These are phyloP conservation scores for Balaeniceps rex DNA, from an alignment of 2,113 vertebrate genomes.

Conservation along the genomic window DNA sequence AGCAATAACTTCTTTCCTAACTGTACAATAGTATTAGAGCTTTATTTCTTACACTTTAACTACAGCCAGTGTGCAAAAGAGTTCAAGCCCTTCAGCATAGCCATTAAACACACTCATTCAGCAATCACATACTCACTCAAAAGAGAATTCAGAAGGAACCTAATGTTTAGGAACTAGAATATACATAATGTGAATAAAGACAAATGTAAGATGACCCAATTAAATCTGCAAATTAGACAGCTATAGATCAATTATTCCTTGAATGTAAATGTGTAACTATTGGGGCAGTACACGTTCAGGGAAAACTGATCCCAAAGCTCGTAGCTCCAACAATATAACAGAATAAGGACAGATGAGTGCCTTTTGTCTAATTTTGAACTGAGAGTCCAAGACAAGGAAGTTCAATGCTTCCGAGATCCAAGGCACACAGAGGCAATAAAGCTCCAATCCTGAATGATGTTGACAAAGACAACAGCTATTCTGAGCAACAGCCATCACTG, in stretches of 20 bases:
- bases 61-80: background rate
- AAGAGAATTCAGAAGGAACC: background rate
- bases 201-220: background rate
- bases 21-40: background rate
- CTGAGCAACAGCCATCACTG: background rate
- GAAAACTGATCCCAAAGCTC: background rate
- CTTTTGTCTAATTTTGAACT: background rate
- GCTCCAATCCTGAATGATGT: background rate
- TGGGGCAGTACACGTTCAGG: background rate
- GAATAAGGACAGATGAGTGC: background rate
- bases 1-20: background rate
- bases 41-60: background rate
- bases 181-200: background rate
- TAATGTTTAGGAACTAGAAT: background rate
- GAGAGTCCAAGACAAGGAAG: background rate
- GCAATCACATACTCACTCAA: background rate
- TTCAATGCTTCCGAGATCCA: background rate
- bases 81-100: background rate
- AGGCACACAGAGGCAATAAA: background rate
- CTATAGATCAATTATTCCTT: background rate
- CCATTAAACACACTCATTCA: background rate
- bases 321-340: background rate
- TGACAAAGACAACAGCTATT: background rate
- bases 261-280: background rate
- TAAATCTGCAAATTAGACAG: background rate